Evolutionary conservation across 2,797 vertebrate species (phyloP).

Genomic region (Danionella dracula): DNA sequence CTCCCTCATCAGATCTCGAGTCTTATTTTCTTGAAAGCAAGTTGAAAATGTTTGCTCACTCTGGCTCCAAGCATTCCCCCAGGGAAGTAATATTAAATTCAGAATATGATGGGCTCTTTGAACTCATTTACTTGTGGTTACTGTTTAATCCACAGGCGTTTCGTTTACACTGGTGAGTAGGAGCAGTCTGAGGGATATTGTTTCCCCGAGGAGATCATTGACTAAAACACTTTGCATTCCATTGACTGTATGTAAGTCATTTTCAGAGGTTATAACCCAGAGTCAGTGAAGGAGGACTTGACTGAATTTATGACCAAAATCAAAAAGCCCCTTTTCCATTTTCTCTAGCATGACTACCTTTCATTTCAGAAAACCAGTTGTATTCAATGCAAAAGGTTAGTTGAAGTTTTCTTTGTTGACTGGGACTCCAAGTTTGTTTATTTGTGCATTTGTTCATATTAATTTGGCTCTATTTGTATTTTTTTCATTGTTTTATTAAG

Average conservation of each 20-base stretch:
- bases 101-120: conserved; percentile 69
- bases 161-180: conserved; percentile 63
- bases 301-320: conserved; percentile 4
- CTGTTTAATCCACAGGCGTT: conserved; percentile 66
- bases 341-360: conserved; percentile 27
- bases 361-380: background rate
- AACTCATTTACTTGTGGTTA: conserved; percentile 70
- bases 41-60: conserved; percentile 20
- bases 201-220: conserved; percentile 56
- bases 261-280: conserved; percentile 37
- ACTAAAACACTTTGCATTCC: conserved; percentile 52
- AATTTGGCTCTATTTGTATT: background rate
- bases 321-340: conserved; percentile 38
- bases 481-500: conserved; percentile 6
- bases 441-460: too few relatives aligned
- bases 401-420: background rate
- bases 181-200: conserved; percentile 60
- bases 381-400: too few relatives aligned
- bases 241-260: conserved; percentile 42
- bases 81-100: conserved; percentile 56
- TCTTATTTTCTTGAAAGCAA: background rate
- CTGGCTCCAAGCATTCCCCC: conserved; percentile 54
- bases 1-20: background rate
- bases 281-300: conserved; percentile 13
- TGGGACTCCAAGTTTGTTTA: background rate